Evolutionary conservation across 1,140 invertebrate genomes (phyloP).

Genomic region (Drosophila santomea): DNA sequence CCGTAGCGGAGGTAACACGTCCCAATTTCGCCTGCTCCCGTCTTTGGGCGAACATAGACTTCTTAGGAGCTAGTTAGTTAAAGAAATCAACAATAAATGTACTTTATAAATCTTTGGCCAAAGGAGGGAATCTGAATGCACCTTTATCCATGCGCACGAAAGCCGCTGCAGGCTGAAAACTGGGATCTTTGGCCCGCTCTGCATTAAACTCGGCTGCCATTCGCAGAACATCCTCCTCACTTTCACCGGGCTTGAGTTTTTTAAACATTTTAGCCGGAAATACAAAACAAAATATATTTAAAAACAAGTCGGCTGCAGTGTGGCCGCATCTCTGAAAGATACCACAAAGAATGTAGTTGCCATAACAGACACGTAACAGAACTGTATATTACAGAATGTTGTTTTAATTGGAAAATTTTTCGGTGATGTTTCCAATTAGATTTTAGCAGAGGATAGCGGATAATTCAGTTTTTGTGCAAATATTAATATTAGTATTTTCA

Average conservation of each 20-base stretch:
- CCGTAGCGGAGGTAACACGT: constrained; percentile 2
- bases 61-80: constrained; percentile 42
- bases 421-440: not conserved
- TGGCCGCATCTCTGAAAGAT: not conserved
- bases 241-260: constrained; percentile 88
- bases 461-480: not conserved
- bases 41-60: constrained; percentile 75
- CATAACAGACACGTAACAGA: not conserved
- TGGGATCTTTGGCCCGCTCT: constrained; percentile 85
- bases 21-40: constrained; percentile 67
- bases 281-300: constrained; percentile 6
- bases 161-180: constrained; percentile 87
- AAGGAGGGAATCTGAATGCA: constrained; percentile 5
- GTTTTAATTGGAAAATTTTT: not conserved
- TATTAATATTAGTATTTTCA: too few relatives aligned
- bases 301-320: constrained; percentile 19
- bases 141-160: constrained; percentile 86
- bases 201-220: constrained; percentile 89
- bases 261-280: constrained; percentile 85
- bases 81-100: not conserved
- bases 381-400: not conserved
- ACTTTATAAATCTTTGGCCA: not conserved
- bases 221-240: constrained; percentile 89
- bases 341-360: not conserved
- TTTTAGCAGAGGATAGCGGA: not conserved